Conservation (phyloP, 2,888 invertebrate species). For the Junonia oenone region DNA sequence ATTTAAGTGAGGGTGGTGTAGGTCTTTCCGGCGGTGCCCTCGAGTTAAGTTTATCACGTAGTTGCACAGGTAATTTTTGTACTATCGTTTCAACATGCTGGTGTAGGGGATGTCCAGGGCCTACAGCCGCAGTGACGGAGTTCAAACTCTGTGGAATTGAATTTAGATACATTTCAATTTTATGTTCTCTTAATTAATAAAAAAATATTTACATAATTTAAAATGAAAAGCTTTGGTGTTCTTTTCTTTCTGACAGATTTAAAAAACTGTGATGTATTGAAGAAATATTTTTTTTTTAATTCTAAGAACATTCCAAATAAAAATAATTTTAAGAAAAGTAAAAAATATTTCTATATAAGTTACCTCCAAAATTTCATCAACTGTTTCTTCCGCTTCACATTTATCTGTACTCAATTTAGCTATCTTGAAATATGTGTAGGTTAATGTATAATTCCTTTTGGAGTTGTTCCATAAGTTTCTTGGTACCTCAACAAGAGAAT, state of each 20-base stretch:
- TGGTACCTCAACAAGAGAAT: slow-evolving; percentile 97
- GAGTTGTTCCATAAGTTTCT: slow-evolving; percentile 94
- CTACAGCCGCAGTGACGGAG: slow-evolving; percentile 87
- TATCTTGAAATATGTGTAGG: slow-evolving; percentile 94
- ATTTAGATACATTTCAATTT: neutral
- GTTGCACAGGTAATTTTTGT: slow-evolving; percentile 89
- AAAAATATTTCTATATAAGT: slow-evolving; percentile 20
- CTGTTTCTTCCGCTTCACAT: slow-evolving; percentile 97
- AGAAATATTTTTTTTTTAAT: no score
- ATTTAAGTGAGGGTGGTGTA: slow-evolving; percentile 86
- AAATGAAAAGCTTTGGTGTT: no score
- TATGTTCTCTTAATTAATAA: neutral
- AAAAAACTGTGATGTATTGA: no score
- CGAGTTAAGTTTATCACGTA: slow-evolving; percentile 84
- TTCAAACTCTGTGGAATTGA: slow-evolving; percentile 84
- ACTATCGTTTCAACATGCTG: slow-evolving; percentile 92
- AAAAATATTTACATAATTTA: neutral
- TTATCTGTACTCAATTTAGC: slow-evolving; percentile 96
- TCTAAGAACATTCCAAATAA: no score
- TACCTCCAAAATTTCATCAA: slow-evolving; percentile 96
- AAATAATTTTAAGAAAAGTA: no score
- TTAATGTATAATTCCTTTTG: slow-evolving; percentile 89
- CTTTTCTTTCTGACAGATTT: no score
- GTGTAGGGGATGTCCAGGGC: slow-evolving; percentile 86
- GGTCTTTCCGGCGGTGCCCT: slow-evolving; percentile 80